Base-by-base conservation (phyloP, 1,140 invertebrate genomes). In the Nautilus pompilius region DNA sequence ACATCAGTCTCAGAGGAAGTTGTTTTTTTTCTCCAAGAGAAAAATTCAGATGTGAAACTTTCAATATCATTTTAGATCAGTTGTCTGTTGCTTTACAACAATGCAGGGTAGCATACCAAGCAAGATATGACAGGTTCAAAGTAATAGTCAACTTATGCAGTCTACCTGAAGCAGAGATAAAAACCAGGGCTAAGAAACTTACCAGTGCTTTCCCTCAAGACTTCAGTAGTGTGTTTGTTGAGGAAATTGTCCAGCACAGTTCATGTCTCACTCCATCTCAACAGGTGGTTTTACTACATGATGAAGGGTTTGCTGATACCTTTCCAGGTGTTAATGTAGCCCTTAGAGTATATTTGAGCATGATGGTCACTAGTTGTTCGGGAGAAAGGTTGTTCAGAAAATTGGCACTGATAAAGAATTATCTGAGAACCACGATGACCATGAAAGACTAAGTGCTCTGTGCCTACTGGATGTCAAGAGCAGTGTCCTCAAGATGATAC, bases 11-110 rank as follows among this genome's bases (percentile, higher is more conserved):
- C 36, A 29, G 36, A 24, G 36, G 32, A 34, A 24, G 29, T 30
- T 56, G 2, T 10, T 15, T 17, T n/a, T n/a, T 56, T 56, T 56
- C 56, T 34, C 3, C 56, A 34, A 41, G 32, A 33, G 32, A 36
- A 41, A 58, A 29, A 34, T 41, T 36, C 32, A 41, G 17, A 34
- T 29, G 56, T 58, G 24, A 34, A 20, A 41, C 56, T 41, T 24
- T 36, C 56, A 58, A 34, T 33, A 58, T 5, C 17, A 33, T 49
- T 49, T 49, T 49, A 49, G 48, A 49, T 49, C 48, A 49, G 48
- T 49, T 49, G 48, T 49, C 20, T 49, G 48, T 49, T 20, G 20
- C 1, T 24, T 49, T 49, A 17, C 10, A 49, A 49, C n/a, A 13
- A 49, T 8, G 10, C 10, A 22, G 20, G 48, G 26, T 8, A 17